Base-by-base conservation (phyloP, 2,888 invertebrate genomes). In the Oxytorus armatus region DNA sequence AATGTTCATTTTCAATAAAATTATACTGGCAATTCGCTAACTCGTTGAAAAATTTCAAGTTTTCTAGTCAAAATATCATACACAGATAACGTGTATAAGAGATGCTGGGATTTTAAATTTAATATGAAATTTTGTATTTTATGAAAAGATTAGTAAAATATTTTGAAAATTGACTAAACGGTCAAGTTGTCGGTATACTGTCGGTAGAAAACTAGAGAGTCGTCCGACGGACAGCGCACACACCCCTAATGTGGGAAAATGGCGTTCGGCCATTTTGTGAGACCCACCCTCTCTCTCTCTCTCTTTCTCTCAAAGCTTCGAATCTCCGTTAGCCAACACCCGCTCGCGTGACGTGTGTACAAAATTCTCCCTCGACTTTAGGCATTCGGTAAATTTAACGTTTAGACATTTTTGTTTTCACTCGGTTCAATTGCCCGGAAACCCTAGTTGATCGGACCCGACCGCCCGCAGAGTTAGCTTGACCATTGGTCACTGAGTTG, bases 401-500 rank as follows among this genome's bases (percentile, higher is more conserved):
- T 55, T 16, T 2, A 11, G 18, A 25, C 8, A 53, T 11, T 53
- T 53, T 14, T 3, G 53, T 55, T 79, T 70, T 77, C 59, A 69
- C 63, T 86, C 83, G 81, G 84, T 83, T 86, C 87, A 88, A 88
- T 90, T 86, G 86, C 80, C 85, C 77, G 74, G 84, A 86, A 87
- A 85, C 80, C 81, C 84, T 82, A 86, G 84, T 78, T 84, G 87
- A 82, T 85, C 73, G 77, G 55, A 73, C 61, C 55, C 44, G 16
- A 86, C 86, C 85, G 83, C 91, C 91, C 82, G 88, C 87, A 75
- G 91, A 1, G 87, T 85, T 79, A 82, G 83, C 82, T 90, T 91
- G 91, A 91, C 91, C 92, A 86, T 85, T 88, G 91, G 91, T 88
- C 92, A 90, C 77, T 83, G 25, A 36, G 77, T 68, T 79, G 87